phyloP scores from a whole-genome alignment of 2,797 vertebrate genomes.

The Pteropus rufus region DNA sequence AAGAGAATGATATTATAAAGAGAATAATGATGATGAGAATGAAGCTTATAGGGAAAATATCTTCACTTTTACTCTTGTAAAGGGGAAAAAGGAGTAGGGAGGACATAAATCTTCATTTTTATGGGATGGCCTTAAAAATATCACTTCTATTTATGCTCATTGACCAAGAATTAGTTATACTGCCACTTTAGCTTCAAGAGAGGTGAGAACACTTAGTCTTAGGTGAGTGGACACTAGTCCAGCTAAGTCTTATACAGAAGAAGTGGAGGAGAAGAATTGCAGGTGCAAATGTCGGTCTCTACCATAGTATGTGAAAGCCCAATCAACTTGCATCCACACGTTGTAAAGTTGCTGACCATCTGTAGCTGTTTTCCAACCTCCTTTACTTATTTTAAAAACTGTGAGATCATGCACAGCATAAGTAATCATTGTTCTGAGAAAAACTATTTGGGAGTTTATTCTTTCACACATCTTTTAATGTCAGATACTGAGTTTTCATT shows the following conservation, averaged over 20 bases:
- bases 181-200: background rate
- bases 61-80: background rate
- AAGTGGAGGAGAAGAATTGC: background rate
- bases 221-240: background rate
- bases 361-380: background rate
- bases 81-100: background rate
- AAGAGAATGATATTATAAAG: background rate
- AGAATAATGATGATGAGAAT: background rate
- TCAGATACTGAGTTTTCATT: background rate
- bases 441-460: background rate
- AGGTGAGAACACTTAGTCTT: background rate
- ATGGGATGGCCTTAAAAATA: background rate
- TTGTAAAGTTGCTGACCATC: background rate
- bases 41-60: background rate
- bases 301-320: background rate
- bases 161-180: background rate
- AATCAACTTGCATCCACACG: background rate
- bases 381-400: background rate
- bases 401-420: background rate
- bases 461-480: background rate
- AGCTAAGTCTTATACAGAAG: background rate
- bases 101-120: background rate
- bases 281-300: background rate
- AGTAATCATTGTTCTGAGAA: background rate
- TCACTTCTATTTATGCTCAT: background rate